These are phyloP conservation scores for Limanda limanda DNA, from an alignment of 2,113 vertebrate species.

Conservation along the genomic window DNA sequence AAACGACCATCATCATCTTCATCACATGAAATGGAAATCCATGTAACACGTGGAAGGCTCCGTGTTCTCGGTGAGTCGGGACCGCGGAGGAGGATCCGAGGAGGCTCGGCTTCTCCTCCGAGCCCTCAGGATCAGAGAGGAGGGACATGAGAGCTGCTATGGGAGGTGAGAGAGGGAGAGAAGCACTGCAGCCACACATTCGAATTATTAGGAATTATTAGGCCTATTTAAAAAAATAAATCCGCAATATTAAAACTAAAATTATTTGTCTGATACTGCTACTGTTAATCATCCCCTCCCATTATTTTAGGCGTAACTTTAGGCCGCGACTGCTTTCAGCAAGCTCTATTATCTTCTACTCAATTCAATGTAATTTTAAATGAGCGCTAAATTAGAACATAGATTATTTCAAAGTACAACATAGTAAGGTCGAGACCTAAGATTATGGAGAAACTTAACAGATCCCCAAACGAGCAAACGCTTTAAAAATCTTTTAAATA, in stretches of 20 bases:
- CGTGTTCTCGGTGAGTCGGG: constrained; percentile 52
- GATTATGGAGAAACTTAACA: too few species aligned
- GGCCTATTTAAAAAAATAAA: too few species aligned
- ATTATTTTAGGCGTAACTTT: background rate
- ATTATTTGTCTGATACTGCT: background rate
- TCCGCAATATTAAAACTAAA: too few species aligned
- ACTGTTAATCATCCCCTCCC: background rate
- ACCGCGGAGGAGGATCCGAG: constrained; percentile 54
- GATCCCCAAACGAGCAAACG: too few species aligned
- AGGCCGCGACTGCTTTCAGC: too few species aligned
- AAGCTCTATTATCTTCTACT: background rate
- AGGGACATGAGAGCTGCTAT: constrained; percentile 59
- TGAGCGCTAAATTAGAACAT: too few species aligned
- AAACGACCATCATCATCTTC: background rate
- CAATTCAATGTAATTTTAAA: background rate
- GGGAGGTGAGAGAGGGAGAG: constrained; percentile 4
- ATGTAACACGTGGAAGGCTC: too few species aligned
- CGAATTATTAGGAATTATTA: too few species aligned
- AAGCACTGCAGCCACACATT: background rate
- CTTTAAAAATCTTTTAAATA: too few species aligned
- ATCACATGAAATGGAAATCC: background rate
- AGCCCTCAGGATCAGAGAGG: constrained; percentile 69
- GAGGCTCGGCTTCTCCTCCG: constrained; percentile 45
- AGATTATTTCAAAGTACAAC: too few species aligned
- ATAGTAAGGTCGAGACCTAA: too few species aligned